Conservation (phyloP, 2,888 invertebrate genomes). For the Cosmopolites sordidus region DNA sequence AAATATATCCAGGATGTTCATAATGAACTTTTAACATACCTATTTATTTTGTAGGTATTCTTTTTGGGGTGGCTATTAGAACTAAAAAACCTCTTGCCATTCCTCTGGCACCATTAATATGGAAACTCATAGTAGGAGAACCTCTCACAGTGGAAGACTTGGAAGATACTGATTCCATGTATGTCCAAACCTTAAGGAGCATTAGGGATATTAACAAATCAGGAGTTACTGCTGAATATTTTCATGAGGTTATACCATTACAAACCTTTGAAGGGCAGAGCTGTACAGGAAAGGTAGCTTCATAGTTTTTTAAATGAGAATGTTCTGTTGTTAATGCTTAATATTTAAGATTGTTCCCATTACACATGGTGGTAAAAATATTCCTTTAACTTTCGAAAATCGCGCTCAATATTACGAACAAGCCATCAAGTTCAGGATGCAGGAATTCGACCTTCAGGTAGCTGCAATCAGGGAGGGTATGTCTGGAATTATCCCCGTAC, state of each 20-base stretch:
- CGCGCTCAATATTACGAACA: conserved; percentile 58
- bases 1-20: conserved; percentile 16
- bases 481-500: conserved; percentile 61
- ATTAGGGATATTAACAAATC: conserved; percentile 58
- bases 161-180: conserved; percentile 58
- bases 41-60: conserved; percentile 47
- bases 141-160: conserved; percentile 57
- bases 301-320: background rate
- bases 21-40: background rate
- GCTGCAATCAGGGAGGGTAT: conserved; percentile 56
- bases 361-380: conserved; percentile 57
- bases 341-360: conserved; percentile 54
- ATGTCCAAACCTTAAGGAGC: conserved; percentile 56
- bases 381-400: conserved; percentile 57
- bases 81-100: conserved; percentile 64
- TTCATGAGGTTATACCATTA: conserved; percentile 60
- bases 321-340: background rate
- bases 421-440: conserved; percentile 56
- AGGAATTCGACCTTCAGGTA: conserved; percentile 59
- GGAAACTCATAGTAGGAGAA: conserved; percentile 60
- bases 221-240: conserved; percentile 56
- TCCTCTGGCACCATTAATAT: conserved; percentile 58
- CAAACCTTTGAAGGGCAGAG: conserved; percentile 61
- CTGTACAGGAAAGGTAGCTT: conserved; percentile 51
- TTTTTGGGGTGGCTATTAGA: conserved; percentile 61